Conservation (phyloP, 1,140 invertebrate species). For the Bombus polaris region DNA sequence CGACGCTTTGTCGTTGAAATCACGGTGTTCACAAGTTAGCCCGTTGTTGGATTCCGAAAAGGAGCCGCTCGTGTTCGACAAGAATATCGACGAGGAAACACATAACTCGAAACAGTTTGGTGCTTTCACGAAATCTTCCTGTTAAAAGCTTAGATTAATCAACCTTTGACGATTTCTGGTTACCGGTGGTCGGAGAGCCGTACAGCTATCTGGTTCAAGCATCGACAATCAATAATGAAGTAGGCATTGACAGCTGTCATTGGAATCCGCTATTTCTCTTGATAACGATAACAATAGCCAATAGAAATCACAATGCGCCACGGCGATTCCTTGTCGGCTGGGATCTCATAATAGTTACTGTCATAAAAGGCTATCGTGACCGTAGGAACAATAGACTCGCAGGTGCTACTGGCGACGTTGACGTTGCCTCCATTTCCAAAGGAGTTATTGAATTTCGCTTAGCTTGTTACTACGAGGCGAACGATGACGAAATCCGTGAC, state of each 20-base stretch:
- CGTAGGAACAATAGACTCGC: constrained; percentile 5
- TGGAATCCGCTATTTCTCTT: constrained; percentile 48
- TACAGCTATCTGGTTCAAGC: constrained; percentile 40
- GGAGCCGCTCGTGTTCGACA: neutral
- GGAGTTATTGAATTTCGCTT: constrained; percentile 22
- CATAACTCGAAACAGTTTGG: neutral
- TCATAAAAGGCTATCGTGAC: constrained; percentile 37
- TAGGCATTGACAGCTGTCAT: constrained; percentile 47
- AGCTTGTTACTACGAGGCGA: too few relatives aligned
- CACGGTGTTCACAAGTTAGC: neutral
- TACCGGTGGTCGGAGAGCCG: constrained; percentile 8
- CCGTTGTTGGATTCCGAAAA: neutral
- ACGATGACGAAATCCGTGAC: too few relatives aligned
- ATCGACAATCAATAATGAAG: constrained; percentile 63
- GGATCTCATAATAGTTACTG: constrained; percentile 18
- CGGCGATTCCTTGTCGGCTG: constrained; percentile 22
- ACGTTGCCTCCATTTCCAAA: constrained; percentile 12
- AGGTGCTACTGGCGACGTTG: constrained; percentile 18
- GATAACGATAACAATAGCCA: constrained; percentile 50
- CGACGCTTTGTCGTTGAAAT: neutral
- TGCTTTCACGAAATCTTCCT: neutral
- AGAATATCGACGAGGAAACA: neutral
- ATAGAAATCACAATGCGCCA: constrained; percentile 42
- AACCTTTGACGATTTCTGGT: constrained; percentile 43
- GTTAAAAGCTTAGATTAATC: constrained; percentile 54